Base-by-base conservation (phyloP, 1,140 invertebrate genomes). In the Orius insidiosus region DNA sequence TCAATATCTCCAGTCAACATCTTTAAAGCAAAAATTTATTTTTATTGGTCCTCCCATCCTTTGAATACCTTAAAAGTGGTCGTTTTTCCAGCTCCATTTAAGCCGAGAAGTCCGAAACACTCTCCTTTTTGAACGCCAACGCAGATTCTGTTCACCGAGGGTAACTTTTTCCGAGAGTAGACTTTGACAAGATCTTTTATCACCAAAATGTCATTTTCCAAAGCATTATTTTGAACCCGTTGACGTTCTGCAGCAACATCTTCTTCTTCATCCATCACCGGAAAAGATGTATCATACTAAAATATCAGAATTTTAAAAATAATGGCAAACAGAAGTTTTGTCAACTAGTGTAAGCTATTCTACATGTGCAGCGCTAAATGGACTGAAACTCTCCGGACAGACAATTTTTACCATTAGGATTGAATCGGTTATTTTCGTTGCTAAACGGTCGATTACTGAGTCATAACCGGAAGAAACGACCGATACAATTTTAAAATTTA, bases 61-160 rank as follows among this genome's bases (percentile, higher is more conserved):
- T 36, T 15, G 14, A 3, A 11, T 36, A 53, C 51, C 33, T 78
- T 78, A 53, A 92, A 92, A 5, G 84, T 89, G 8, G 83, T 85
- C 3, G 86, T 87, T 65, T 93, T 94, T 3, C 89, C 89, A 3
- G 89, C 87, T 1, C 88, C 89, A 56, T 80, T 80, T 0, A 80
- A 68, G 18, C 85, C 84, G 2, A 88, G 58, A 14, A 89, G 64
- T 2, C 85, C 86, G 64, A 89, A 88, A 59, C 85, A 89, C 61
- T 85, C 78, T 1, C 80, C 78, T 11, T 69, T 64, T 36, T 71
- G 66, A 0, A 85, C 76, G 0, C 73, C 71, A 54, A 88, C 74
- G 55, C 70, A 76, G 1, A 86, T 55, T 38, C 70, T 66, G 46
- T 80, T 71, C 0, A 87, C 83, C 0, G 80, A 80, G 3, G 62